phyloP scores from a whole-genome alignment of 2,888 invertebrate genomes.

The Pinctada fucata region DNA sequence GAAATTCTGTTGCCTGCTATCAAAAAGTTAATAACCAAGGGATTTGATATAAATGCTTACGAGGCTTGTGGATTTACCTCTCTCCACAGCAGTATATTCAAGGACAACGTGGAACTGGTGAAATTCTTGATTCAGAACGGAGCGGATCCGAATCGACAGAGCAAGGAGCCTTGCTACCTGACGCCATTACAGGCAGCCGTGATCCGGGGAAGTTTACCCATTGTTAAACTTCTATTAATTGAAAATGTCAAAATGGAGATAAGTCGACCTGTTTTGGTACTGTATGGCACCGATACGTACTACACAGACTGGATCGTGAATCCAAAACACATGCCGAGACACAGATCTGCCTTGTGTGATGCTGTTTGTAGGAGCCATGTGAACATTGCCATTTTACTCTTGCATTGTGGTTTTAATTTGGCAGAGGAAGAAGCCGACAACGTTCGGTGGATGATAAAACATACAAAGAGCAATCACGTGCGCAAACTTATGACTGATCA shows the following conservation, averaged over 20 bases:
- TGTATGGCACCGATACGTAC: conserved; percentile 17
- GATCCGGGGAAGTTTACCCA: conserved; percentile 14
- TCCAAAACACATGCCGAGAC: conserved; percentile 14
- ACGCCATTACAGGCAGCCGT: conserved; percentile 31
- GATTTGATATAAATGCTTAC: conserved; percentile 19
- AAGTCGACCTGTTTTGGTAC: conserved; percentile 4
- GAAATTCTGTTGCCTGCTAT: conserved; percentile 5
- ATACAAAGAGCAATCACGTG: conserved; percentile 28
- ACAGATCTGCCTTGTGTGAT: conserved; percentile 29
- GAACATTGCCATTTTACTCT: conserved; percentile 24
- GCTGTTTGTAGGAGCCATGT: conserved; percentile 27
- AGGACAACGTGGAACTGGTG: conserved; percentile 16
- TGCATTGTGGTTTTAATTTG: conserved; percentile 21
- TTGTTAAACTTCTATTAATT: conserved; percentile 23
- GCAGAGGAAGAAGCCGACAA: conserved; percentile 6
- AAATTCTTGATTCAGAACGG: conserved; percentile 23
- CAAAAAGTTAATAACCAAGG: conserved; percentile 18
- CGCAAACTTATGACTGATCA: conserved; percentile 2
- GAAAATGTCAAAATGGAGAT: conserved; percentile 29
- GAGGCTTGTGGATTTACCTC: conserved; percentile 12
- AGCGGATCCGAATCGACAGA: conserved; percentile 27
- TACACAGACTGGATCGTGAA: conserved; percentile 17
- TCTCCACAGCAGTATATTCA: conserved; percentile 23
- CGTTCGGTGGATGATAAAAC: conserved; percentile 27
- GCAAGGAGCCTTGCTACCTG: neutral